Base-by-base conservation (phyloP, 2,888 invertebrate genomes). In the Acleris holmiana region DNA sequence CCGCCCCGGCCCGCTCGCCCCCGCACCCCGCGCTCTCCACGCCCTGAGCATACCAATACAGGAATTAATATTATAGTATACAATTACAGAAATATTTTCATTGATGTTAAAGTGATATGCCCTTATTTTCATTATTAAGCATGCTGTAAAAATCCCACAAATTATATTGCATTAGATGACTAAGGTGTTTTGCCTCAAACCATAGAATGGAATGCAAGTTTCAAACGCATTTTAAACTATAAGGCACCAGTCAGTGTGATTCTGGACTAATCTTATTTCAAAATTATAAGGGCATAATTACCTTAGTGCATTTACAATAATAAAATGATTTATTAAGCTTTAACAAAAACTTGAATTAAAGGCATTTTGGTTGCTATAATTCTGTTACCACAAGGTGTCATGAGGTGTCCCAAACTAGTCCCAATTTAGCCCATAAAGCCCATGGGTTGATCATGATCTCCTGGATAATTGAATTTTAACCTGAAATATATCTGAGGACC, bases 21-120 rank as follows among this genome's bases (percentile, higher is more conserved):
- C 84, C 90, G 86, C 90, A 86, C 89, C 84, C 82, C 85, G 87
- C 87, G 84, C 83, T 79, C 86, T 84, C 88, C 90, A 85, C 88
- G 85, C 89, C 91, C 90, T 90, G 91, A 91, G 91, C 91, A 91
- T 89, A 91, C 89, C 89, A 90, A 91, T 89, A 90, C 80, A 80
- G 75, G 76, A 68, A 84, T 91, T 90, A 91, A 88, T 89, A 79
- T 82, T 82, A 80, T 73, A 82, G 69, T 47, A 65, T 53, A 60
- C 54, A 47, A 63, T 44, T 53, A 41, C 35, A 40, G 17, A 18
- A 21, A 18, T 44, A 25, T 25, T 21, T 49, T 50, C 13, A 58
- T 13, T 49, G 49, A 17, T 44, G 23, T 58, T 48, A 53, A 58
- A 53, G 41, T 64, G 54, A 5, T 48, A 64, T 64, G 64, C 48